phyloP scores from a whole-genome alignment of 2,797 vertebrate species.

The Tachyglossus aculeatus region DNA sequence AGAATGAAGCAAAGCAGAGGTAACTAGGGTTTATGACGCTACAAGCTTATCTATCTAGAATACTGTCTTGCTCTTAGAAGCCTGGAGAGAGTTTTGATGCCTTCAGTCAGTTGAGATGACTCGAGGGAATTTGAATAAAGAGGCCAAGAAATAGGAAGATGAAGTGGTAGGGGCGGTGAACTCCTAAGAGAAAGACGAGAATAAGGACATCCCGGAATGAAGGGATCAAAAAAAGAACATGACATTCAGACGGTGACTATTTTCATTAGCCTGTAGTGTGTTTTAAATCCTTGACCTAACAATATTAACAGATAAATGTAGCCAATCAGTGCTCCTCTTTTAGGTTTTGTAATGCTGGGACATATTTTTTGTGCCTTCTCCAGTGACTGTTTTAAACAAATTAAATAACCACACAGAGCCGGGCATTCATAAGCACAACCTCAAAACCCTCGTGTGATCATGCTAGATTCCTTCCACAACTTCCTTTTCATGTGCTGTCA shows the following conservation, averaged over 20 bases:
- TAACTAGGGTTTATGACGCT: no score
- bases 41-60: no score
- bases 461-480: neutral
- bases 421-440: neutral
- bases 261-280: neutral
- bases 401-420: neutral
- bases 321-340: neutral
- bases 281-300: constrained; percentile 4
- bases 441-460: neutral
- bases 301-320: neutral
- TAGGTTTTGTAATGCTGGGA: neutral
- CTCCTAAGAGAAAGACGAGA: neutral
- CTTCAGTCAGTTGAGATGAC: neutral
- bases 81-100: neutral
- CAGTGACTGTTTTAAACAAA: constrained; percentile 20
- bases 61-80: neutral
- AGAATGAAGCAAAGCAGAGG: no score
- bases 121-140: neutral
- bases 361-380: constrained; percentile 21
- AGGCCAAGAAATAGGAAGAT: neutral
- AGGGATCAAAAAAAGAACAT: neutral
- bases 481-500: constrained; percentile 22
- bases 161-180: neutral
- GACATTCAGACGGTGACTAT: neutral
- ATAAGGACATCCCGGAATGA: neutral